Conservation (phyloP, 2,113 vertebrate genomes). For the Urocitellus parryii region DNA sequence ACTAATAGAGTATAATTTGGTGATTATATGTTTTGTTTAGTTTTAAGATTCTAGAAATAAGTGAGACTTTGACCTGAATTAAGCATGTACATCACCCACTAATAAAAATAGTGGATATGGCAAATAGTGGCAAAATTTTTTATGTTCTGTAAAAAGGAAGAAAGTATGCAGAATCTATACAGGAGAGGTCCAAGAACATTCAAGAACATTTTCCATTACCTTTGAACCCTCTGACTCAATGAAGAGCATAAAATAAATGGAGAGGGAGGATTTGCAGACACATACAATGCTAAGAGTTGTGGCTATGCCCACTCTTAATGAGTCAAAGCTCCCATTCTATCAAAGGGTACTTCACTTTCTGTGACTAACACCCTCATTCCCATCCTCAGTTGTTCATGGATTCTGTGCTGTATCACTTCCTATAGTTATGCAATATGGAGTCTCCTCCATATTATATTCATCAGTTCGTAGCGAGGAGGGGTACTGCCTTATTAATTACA, state of each 20-base stretch:
- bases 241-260: neutral
- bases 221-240: neutral
- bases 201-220: neutral
- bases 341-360: neutral
- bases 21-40: conserved; percentile 15
- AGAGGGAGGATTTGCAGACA: neutral
- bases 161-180: neutral
- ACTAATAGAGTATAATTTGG: neutral
- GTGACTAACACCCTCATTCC: neutral
- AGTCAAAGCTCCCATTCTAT: neutral
- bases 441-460: no score
- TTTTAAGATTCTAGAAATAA: neutral
- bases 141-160: neutral
- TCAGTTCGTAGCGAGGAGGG: neutral
- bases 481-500: neutral
- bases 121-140: neutral
- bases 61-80: conserved; percentile 24
- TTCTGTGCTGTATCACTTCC: neutral
- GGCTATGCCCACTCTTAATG: neutral
- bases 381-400: neutral
- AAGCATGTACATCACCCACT: neutral
- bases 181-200: neutral
- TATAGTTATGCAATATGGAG: neutral
- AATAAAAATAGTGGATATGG: neutral
- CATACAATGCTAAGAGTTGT: neutral